phyloP scores from a whole-genome alignment of 2,888 invertebrate species.

The Lomographa bimaculata region DNA sequence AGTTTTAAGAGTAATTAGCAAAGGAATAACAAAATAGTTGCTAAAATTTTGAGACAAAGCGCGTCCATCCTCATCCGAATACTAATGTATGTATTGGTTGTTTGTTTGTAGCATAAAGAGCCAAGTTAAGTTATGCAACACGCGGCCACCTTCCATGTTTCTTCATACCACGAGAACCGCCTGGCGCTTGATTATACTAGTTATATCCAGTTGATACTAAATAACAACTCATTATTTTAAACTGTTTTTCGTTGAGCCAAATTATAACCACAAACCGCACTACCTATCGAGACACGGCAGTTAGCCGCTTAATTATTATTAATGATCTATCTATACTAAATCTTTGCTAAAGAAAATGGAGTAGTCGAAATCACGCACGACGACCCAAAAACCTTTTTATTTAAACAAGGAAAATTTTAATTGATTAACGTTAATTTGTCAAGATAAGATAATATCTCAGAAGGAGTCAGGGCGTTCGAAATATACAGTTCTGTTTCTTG shows the following conservation, averaged over 20 bases:
- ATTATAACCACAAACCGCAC: constrained; percentile 25
- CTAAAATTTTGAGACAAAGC: constrained; percentile 4
- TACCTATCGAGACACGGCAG: not conserved
- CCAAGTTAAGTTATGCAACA: constrained; percentile 57
- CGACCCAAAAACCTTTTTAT: constrained; percentile 25
- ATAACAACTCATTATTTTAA: constrained; percentile 51
- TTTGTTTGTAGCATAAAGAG: constrained; percentile 40
- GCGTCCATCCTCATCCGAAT: constrained; percentile 33
- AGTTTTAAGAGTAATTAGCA: too few species aligned
- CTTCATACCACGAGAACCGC: constrained; percentile 52
- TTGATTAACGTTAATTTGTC: constrained; percentile 30
- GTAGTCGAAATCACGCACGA: constrained; percentile 10
- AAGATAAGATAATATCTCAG: constrained; percentile 25
- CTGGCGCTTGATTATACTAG: constrained; percentile 51
- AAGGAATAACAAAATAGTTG: too few species aligned
- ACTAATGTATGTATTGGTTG: constrained; percentile 32
- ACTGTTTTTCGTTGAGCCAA: constrained; percentile 31
- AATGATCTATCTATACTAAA: constrained; percentile 1
- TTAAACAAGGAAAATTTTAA: constrained; percentile 20
- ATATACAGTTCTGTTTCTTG: constrained; percentile 36
- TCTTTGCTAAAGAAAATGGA: constrained; percentile 5
- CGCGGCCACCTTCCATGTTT: constrained; percentile 52
- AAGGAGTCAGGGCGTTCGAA: constrained; percentile 30
- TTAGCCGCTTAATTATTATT: constrained; percentile 8
- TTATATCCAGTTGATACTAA: constrained; percentile 54